Conservation (phyloP, 2,113 vertebrate species). For the Cettia cetti region DNA sequence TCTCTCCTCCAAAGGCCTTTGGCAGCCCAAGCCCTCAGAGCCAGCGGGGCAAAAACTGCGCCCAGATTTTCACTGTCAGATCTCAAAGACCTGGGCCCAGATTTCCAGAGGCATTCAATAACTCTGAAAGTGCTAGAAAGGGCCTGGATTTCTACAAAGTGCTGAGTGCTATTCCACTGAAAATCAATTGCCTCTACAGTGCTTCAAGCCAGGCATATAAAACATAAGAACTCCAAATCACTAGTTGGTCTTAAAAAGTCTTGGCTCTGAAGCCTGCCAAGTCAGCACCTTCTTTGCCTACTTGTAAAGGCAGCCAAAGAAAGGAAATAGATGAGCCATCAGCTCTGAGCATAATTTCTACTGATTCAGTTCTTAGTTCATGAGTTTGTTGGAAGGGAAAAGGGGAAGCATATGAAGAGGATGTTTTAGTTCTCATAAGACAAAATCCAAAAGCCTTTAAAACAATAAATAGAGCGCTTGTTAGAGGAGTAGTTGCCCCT, state of each 20-base stretch:
- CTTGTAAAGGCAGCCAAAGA: constrained; percentile 56
- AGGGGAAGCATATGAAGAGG: background rate
- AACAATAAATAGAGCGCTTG: constrained; percentile 47
- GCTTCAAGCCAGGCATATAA: constrained; percentile 48
- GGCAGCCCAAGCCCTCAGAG: background rate
- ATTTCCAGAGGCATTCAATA: background rate
- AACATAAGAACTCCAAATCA: constrained; percentile 53
- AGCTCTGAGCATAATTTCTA: constrained; percentile 56
- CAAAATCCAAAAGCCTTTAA: constrained; percentile 14
- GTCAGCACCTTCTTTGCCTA: constrained; percentile 61
- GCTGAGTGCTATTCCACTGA: constrained; percentile 40
- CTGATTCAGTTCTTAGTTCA: constrained; percentile 61
- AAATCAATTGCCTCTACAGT: constrained; percentile 54
- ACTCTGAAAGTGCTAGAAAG: constrained; percentile 18
- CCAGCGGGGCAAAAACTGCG: background rate
- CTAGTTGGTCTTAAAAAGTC: constrained; percentile 60
- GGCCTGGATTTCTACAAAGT: constrained; percentile 19
- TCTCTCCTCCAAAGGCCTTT: background rate
- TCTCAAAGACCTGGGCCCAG: background rate
- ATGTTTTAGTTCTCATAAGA: constrained; percentile 34
- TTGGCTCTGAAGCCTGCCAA: constrained; percentile 53
- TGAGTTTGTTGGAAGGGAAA: constrained; percentile 41
- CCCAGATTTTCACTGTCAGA: background rate
- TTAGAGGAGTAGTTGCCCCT: constrained; percentile 13
- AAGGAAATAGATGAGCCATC: constrained; percentile 58